phyloP scores from a whole-genome alignment of 2,888 invertebrate species.

The Phania funesta region DNA sequence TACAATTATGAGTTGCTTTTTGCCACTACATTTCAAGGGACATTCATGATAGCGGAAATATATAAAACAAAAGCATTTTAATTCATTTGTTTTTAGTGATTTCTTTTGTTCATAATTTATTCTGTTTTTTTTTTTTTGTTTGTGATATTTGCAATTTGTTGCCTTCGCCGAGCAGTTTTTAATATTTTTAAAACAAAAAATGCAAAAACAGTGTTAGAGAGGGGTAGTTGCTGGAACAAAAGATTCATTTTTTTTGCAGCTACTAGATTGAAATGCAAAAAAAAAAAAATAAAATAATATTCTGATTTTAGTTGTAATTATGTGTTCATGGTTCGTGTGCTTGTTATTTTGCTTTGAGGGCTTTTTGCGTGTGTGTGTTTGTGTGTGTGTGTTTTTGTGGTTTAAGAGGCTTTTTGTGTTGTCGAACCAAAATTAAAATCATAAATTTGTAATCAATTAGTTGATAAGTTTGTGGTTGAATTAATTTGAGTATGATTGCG shows the following conservation, averaged over 20 bases:
- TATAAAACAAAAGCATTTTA: slow-evolving; percentile 60
- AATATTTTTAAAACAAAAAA: background rate
- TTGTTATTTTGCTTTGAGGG: background rate
- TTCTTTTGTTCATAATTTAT: slow-evolving; percentile 39
- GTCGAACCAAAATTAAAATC: slow-evolving; percentile 1
- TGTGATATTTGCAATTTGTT: slow-evolving; percentile 51
- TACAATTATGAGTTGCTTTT: background rate
- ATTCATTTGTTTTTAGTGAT: slow-evolving; percentile 56
- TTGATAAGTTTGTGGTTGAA: slow-evolving; percentile 50
- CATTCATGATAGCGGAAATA: slow-evolving; percentile 62
- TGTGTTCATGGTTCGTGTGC: slow-evolving; percentile 6
- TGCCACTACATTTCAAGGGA: slow-evolving; percentile 48
- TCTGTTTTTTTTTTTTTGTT: slow-evolving; percentile 15
- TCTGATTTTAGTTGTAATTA: slow-evolving; percentile 1
- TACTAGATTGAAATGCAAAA: background rate
- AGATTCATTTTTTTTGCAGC: background rate
- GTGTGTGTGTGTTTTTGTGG: background rate
- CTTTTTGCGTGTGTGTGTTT: background rate
- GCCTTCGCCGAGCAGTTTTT: slow-evolving; percentile 27
- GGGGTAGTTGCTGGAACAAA: slow-evolving; percentile 39
- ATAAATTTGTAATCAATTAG: slow-evolving; percentile 53
- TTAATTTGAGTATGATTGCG: background rate
- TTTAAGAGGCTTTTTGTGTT: background rate
- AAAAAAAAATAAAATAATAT: background rate
- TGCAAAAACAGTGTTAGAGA: background rate